Base-by-base conservation (phyloP, 2,888 invertebrate genomes). In the Drosophila diplacantha region DNA sequence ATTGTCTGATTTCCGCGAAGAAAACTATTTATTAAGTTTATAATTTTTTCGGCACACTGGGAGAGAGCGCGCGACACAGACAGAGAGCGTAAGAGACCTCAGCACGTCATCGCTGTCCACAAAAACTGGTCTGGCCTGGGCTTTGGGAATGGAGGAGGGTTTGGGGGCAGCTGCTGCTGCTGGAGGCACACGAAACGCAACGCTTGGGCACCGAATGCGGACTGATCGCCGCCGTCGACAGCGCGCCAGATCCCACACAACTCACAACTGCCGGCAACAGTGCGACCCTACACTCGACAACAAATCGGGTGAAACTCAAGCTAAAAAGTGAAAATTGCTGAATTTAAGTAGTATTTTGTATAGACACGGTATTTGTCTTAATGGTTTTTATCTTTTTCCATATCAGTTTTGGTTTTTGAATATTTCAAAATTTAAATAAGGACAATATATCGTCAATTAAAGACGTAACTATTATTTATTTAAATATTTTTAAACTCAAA, bases 201-300 rank as follows among this genome's bases (percentile, higher is more conserved):
- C 69, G 67, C 47, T 63, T 74, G 78, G 79, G 81, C 79, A 78
- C 78, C 62, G 44, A 71, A 81, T 55, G 54, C 71, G 81, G 79
- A 78, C 78, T 78, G 78, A 78, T 81, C 79, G 71, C 41, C 61
- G 65, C 39, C 39, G 58, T 24, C 44, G 47, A 26, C 67, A 47
- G 55, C 35, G 44, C 47, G 29, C 39, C 50, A 34, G 51, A 44
- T 51, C 75, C 73, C 74, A 52, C 66, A 73, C 66, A 64, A 47
- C 41, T 39, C 57, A 52, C 52, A 35, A 44, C 50, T 60, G 76
- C 70, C 65, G 63, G 60, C 54, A 51, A 57, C 18, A 34, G 51
- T 29, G 29, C 58, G 32, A 43, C 58, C 41, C 50, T 61, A 46
- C 72, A 72, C 73, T 64, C 3, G 29, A 14, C 41, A 38, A 32